Evolutionary conservation across 1,140 invertebrate genomes (phyloP), one percentile per base, ranked within the genome.

Genomic region (Danaus plexippus): DNA sequence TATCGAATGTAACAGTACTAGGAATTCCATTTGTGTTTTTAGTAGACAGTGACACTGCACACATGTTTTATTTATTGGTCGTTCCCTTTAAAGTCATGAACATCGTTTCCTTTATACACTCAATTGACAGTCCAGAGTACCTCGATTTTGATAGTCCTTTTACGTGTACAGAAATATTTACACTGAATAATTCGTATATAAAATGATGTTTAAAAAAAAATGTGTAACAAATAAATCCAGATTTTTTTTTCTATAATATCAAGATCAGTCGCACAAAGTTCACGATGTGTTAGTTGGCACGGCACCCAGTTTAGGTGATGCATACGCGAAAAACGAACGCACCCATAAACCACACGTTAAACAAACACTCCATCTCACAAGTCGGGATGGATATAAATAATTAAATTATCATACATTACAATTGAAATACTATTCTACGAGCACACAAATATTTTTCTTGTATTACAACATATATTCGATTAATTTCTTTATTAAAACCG

Each of bases 281-380:
- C 53, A 53, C 64, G 73, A 71, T 82, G 77, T 82, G 79, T 75
- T 84, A 80, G 80, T 86, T 86, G 82, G 82, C 82, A 86, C 68
- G 47, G 67, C 69, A 77, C 80, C 79, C 80, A 81, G 73, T 81
- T 82, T 82, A 80, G 73, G 70, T 67, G 75, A 80, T 80, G 73
- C 73, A 75, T 71, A 50, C 55, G 50, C 44, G 56, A 60, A 54
- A 54, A 57, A 54, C 65, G 42, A 63, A 62, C 55, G 67, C 58
- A 69, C 58, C 63, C 62, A 59, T 55, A 59, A 62, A 60, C 48
- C 45, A 53, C 63, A 72, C 59, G 61, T 63, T 77, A 78, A 73
- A 72, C 66, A 75, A 71, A 73, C 67, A 60, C 57, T 49, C 57
- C 52, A 63, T 70, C 70, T 73, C 69, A 68, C 58, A 58, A 57